Base-by-base conservation (phyloP, 2,113 vertebrate genomes). In the Xenotilapia leptura region DNA sequence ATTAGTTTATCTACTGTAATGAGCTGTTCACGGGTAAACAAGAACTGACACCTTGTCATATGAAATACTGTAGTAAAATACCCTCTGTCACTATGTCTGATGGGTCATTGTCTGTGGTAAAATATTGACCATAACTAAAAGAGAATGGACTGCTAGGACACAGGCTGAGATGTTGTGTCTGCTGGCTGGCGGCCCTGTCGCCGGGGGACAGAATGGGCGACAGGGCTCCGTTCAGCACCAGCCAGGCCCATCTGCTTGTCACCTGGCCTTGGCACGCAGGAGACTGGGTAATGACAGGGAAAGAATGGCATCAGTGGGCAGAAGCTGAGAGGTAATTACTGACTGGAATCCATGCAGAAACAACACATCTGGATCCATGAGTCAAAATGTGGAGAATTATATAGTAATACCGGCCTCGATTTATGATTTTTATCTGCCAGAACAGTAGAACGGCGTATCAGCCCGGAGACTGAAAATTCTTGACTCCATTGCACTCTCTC, bases 261-360 rank as follows among this genome's bases (percentile, higher is more conserved):
- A 97, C 96, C 96, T 97, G 96, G 96, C 91, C 93, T 89, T 95
- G 96, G 95, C 95, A 93, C 87, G 84, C 92, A 86, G 94, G 92
- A 95, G 87, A 94, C 95, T 93, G 95, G 94, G 95, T 97, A 97
- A 97, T 97, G 96, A 96, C 93, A 95, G 94, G 96, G 96, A 97
- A 96, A 95, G 90, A 96, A 96, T 95, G 93, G 96, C 94, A 92
- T 95, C 93, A 92, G 93, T 95, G 94, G 94, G 95, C 94, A 92
- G 91, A 62, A 86, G 93, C 94, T 87, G 92, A 93, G 93, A 93
- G 93, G 95, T 96, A 97, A 97, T 97, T 97, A 97, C 94, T 94
- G 92, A 94, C 91, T 94, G 95, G 92, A 96, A 96, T 93, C 94
- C 96, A 97, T 96, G 96, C 96, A 97, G 96, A 97, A 97, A 96